Base-by-base conservation (phyloP, 2,113 vertebrate genomes). In the Apteryx mantelli region DNA sequence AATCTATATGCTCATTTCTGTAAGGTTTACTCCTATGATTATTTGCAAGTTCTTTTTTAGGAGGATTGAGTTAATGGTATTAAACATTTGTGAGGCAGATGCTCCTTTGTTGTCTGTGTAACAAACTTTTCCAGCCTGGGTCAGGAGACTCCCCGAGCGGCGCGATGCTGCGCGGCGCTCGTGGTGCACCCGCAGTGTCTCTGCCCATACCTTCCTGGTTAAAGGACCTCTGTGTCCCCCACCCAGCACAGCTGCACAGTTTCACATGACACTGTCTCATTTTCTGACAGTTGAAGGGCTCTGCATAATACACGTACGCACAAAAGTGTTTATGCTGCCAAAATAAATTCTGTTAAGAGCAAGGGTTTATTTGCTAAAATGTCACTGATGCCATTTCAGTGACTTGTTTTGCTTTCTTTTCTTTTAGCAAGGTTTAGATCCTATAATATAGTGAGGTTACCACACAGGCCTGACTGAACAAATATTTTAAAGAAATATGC, bases 331-430 rank as follows among this genome's bases (percentile, higher is more conserved):
- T 97, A 87, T 85, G 92, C 93, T 98, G 98, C 98, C 98, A 98
- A 98, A 98, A 97, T 97, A 98, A 98, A 98, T 97, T 97, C 90
- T 82, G 95, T 89, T 93, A 96, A 97, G 97, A 98, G 95, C 64
- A 95, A 96, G 94, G 96, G 96, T 97, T 98, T 98, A 98, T 98
- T 98, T 98, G 97, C 96, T 97, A 88, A 95, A 98, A 98, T 97
- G 97, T 97, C 96, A 97, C 90, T 88, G 96, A 98, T 98, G 95
- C 97, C 40, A 38, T 98, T 97, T 98, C 80, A 96, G 80, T 68
- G 81, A 95, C 96, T 97, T 96, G 92, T 88, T 97, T 98, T 93
- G 86, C 86, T 96, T 98, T 96, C 82, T 94, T 97, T 96, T 97
- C 89, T 97, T 97, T 88, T 93, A 82, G 42, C 89, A 95, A 96